Percentiles rank a stretch among this genome's conserved stretches.
These are phyloP conservation scores for Callipepla californica DNA, from an alignment of 2,113 vertebrate genomes.

Conservation along the genomic window DNA sequence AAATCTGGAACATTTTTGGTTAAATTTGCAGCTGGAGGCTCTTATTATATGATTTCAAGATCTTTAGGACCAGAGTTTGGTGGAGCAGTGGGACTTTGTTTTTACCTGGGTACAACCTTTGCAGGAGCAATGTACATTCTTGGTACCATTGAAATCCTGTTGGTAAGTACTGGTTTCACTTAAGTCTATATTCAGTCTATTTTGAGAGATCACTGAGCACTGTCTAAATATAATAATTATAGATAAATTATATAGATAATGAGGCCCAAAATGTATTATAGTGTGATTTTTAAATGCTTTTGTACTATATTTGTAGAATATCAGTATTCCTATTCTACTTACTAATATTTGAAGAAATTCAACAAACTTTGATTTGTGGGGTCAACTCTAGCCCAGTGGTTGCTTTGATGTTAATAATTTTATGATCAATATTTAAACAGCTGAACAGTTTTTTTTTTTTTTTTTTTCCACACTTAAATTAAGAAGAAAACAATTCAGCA, in stretches of 20 bases:
- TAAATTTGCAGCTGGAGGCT: constrained; percentile 89
- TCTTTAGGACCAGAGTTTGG: constrained; percentile 97
- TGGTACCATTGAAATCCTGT: constrained; percentile 95
- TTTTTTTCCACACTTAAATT: not conserved
- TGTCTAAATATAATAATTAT: not conserved
- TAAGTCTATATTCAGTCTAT: not conserved
- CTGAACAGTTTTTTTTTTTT: not conserved
- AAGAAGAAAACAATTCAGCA: not conserved
- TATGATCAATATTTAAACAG: not conserved
- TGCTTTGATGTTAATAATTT: not conserved
- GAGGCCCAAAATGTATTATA: not conserved
- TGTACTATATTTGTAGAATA: not conserved
- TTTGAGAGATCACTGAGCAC: not conserved
- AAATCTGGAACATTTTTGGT: not conserved
- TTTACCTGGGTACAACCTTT: constrained; percentile 96
- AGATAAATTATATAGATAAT: not conserved
- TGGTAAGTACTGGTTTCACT: constrained; percentile 84
- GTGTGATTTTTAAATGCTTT: not conserved
- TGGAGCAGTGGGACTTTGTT: constrained; percentile 97
- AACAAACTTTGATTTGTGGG: not conserved
- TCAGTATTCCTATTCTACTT: not conserved
- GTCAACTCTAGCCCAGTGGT: not conserved
- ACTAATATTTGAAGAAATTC: not conserved
- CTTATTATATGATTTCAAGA: constrained; percentile 99
- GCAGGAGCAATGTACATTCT: constrained; percentile 99